Evolutionary conservation across 2,888 invertebrate species (phyloP), one percentile per base, ranked within the genome.

Genomic region (Phyto melanocephala): DNA sequence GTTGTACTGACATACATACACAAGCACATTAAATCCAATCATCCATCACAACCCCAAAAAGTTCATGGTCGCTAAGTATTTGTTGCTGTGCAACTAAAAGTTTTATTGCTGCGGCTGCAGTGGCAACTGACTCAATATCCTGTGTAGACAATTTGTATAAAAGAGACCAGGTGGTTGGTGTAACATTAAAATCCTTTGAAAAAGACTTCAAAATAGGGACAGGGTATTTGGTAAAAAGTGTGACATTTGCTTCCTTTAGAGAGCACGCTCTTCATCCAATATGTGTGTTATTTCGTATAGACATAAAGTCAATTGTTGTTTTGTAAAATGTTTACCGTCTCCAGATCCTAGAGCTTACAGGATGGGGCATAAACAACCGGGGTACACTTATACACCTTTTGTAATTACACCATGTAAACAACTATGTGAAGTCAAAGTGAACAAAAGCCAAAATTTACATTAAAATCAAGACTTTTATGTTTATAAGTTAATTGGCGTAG

Each of bases 111-210:
- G 15, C 40, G 10, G 10, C 20, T 35, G 37, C 58, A 22, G 13
- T 40, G 52, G 52, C 45, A 75, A 77, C 37, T 45, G 62, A 54
- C 67, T 58, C 65, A 77, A 79, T 79, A 79, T 82, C 70, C 75
- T 82, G 75, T 60, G 50, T 37, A 56, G 5, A 22, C 28, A 28
- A 28, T 6, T 28, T 28, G 3, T 28, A 28, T 8, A 56, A 45
- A 58, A 54, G 3, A 28, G 37, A 79, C 81, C 81, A 82, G 81
- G 70, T 82, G 81, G 60, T 75, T 78, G 65, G 40, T 47, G 70
- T 58, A 15, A 52, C n/a, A n/a, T 20, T 63, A 58, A 20, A 68
- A 45, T 15, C n/a, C 45, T 7, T 45, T 7, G 1, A 35, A 20
- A 56, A 42, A 37, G 52, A 60, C 35, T 15, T 22, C 2, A 68